phyloP scores from a whole-genome alignment of 2,888 invertebrate species.

The Pediacus dermestoides region DNA sequence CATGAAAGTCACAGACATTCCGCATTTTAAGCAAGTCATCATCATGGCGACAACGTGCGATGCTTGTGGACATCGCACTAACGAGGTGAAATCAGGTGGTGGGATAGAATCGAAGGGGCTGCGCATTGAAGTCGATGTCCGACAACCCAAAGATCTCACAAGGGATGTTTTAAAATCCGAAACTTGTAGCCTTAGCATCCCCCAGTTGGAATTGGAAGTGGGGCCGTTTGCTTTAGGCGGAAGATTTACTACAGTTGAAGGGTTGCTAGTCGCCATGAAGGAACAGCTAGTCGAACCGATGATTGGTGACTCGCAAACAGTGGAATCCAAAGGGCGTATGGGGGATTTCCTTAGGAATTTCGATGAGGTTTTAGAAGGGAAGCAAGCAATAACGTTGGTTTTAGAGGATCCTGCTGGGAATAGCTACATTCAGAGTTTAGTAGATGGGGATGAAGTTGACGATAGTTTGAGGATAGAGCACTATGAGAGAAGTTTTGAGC shows the following conservation, averaged over 20 bases:
- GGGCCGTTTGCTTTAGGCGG: slow-evolving; percentile 85
- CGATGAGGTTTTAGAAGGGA: slow-evolving; percentile 62
- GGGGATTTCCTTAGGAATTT: slow-evolving; percentile 63
- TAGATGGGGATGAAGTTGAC: slow-evolving; percentile 63
- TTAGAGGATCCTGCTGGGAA: slow-evolving; percentile 98
- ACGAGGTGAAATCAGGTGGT: slow-evolving; percentile 93
- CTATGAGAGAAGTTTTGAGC: slow-evolving; percentile 82
- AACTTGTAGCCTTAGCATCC: slow-evolving; percentile 73
- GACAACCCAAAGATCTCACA: slow-evolving; percentile 71
- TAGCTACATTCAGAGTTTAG: slow-evolving; percentile 86
- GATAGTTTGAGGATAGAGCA: slow-evolving; percentile 68
- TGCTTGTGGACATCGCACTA: slow-evolving; percentile 84
- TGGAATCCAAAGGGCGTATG: slow-evolving; percentile 55
- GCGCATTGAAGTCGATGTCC: slow-evolving; percentile 70
- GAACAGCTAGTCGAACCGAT: slow-evolving; percentile 66
- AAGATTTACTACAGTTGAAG: slow-evolving; percentile 94
- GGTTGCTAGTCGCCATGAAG: slow-evolving; percentile 72
- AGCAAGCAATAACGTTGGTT: slow-evolving; percentile 67
- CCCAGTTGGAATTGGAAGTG: slow-evolving; percentile 84
- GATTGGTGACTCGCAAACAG: slow-evolving; percentile 69
- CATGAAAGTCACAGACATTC: slow-evolving; percentile 92
- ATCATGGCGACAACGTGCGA: slow-evolving; percentile 97
- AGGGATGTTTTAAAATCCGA: slow-evolving; percentile 95
- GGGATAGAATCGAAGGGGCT: slow-evolving; percentile 83
- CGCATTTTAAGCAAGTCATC: slow-evolving; percentile 95